A percentile compares a stretch with the other conserved stretches of the same genome.
These are phyloP conservation scores for Malurus splendens DNA, from an alignment of 2,797 vertebrate species.

Conservation along the genomic window DNA sequence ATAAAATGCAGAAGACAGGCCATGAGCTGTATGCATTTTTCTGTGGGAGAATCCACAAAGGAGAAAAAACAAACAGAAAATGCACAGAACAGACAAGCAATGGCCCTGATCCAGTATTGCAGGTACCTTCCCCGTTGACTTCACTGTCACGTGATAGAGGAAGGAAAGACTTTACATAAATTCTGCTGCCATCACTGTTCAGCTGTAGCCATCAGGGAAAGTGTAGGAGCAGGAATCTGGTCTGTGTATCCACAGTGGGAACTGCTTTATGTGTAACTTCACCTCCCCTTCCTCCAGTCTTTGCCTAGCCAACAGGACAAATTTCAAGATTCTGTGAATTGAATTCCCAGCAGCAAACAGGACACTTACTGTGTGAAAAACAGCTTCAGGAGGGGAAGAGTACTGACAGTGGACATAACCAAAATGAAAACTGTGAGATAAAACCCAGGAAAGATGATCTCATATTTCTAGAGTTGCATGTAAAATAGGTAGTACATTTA, in stretches of 20 bases:
- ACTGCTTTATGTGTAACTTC: not conserved
- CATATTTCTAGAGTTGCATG: not conserved
- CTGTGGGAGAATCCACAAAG: not conserved
- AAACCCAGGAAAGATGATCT: not conserved
- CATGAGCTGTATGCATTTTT: not conserved
- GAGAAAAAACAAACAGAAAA: not conserved
- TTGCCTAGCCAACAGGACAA: not conserved
- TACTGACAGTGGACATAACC: not conserved
- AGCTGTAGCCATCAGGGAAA: not conserved
- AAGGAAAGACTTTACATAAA: not conserved
- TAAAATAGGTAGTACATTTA: not conserved
- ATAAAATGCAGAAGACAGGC: not conserved
- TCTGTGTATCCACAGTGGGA: not conserved
- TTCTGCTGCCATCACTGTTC: not conserved
- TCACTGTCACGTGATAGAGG: fast-evolving
- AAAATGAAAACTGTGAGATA: not conserved
- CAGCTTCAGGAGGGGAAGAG: not conserved
- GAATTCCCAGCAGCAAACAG: not conserved
- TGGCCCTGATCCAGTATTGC: not conserved
- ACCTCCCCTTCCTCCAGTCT: not conserved
- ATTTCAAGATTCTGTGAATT: not conserved
- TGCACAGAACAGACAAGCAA: not conserved
- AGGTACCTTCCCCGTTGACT: not conserved
- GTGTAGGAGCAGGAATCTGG: not conserved
- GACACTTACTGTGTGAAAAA: not conserved